A percentile compares a stretch with the other conserved stretches of the same genome.
phyloP scores from a whole-genome alignment of 1,140 invertebrate genomes.

The Sminthurides bifidus region DNA sequence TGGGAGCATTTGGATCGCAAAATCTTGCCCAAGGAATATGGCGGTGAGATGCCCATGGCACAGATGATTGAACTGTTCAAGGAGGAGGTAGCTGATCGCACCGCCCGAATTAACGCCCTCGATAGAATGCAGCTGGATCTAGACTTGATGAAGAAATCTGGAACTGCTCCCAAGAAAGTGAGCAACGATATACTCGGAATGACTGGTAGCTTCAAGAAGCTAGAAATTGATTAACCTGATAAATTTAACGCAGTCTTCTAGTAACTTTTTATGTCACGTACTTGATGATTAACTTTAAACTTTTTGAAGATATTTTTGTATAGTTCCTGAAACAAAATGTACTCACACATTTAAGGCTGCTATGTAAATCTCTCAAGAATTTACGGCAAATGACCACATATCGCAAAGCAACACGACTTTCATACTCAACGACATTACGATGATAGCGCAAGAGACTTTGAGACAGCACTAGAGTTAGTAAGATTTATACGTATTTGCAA shows the following conservation, averaged over 20 bases:
- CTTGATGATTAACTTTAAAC: too few relatives aligned
- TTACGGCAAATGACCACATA: too few relatives aligned
- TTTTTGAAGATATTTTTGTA: too few relatives aligned
- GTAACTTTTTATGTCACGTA: too few relatives aligned
- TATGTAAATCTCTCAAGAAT: too few relatives aligned
- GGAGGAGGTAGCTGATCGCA: slow-evolving; percentile 31
- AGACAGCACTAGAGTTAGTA: too few relatives aligned
- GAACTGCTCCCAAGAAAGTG: slow-evolving; percentile 38
- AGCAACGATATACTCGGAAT: slow-evolving; percentile 51
- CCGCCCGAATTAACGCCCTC: slow-evolving; percentile 31
- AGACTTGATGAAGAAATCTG: slow-evolving; percentile 25
- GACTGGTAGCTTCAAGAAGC: slow-evolving; percentile 61
- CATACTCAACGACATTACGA: too few relatives aligned
- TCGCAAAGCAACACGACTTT: too few relatives aligned
- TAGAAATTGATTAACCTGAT: slow-evolving; percentile 54
- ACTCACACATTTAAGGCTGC: too few relatives aligned
- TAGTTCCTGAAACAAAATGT: too few relatives aligned
- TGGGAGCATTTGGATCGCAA: slow-evolving; percentile 49
- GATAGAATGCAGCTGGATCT: slow-evolving; percentile 35
- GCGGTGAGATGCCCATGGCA: slow-evolving; percentile 62
- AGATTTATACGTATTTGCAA: too few relatives aligned
- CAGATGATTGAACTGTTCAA: slow-evolving; percentile 55
- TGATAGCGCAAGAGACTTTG: too few relatives aligned
- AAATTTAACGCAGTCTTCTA: not conserved
- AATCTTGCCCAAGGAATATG: slow-evolving; percentile 66